Conservation (phyloP, 2,113 vertebrate genomes). For the Platysternon megacephalum region DNA sequence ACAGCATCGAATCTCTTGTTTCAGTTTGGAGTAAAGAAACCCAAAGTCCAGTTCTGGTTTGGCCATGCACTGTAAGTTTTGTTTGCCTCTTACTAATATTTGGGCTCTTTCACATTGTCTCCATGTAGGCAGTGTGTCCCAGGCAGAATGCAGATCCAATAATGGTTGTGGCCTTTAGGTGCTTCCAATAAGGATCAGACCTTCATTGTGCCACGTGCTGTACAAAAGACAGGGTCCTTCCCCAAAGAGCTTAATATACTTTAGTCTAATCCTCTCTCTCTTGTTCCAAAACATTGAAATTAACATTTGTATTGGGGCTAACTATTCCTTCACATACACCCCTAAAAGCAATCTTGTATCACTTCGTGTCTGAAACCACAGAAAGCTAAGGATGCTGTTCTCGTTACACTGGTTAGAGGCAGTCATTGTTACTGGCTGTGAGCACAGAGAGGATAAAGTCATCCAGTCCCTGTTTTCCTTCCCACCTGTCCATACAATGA, state of each 20-base stretch:
- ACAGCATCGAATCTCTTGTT: neutral
- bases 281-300: neutral
- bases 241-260: neutral
- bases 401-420: neutral
- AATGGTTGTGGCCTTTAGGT: neutral
- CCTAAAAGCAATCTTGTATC: neutral
- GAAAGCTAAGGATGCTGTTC: neutral
- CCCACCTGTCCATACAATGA: neutral
- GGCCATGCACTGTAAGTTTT: neutral
- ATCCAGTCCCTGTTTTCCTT: neutral
- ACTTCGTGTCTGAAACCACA: neutral
- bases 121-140: neutral
- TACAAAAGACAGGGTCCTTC: neutral
- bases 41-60: neutral
- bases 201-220: neutral
- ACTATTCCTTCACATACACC: neutral
- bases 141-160: neutral
- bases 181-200: neutral
- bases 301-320: neutral
- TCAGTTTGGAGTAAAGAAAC: neutral
- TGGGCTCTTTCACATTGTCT: accelerated
- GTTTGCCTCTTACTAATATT: neutral
- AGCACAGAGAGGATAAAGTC: neutral
- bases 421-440: neutral
- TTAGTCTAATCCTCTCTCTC: neutral